These are phyloP conservation scores for Ahaetulla prasina DNA, from an alignment of 2,113 vertebrate genomes.

Conservation along the genomic window DNA sequence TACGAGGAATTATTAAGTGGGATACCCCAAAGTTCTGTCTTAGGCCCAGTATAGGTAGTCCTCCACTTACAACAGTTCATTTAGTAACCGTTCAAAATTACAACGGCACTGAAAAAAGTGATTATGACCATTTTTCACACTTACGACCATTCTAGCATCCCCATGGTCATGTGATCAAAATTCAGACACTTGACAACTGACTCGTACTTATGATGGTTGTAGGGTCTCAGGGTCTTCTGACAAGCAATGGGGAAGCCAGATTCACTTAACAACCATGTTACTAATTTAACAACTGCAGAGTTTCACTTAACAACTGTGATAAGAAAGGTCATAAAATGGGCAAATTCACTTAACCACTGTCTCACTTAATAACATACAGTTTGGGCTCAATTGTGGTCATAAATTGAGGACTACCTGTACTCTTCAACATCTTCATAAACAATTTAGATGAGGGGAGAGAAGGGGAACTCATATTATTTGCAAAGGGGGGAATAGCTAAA, in stretches of 20 bases:
- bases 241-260: no score
- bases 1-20: background rate
- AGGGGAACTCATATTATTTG: background rate
- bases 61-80: background rate
- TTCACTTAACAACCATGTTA: no score
- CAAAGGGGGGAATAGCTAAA: background rate
- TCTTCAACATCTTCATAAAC: background rate
- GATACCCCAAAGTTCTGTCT: background rate
- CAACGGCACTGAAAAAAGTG: no score
- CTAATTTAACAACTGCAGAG: no score
- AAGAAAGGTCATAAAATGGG: no score
- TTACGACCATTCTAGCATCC: background rate
- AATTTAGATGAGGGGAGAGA: background rate
- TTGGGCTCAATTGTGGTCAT: no score
- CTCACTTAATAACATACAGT: no score
- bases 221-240: no score
- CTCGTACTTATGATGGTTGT: background rate
- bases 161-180: background rate
- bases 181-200: background rate
- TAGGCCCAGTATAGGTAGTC: background rate
- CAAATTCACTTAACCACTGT: no score
- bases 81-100: background rate
- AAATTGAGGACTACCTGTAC: no score
- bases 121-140: background rate
- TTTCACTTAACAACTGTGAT: no score